Conservation (phyloP, 2,888 invertebrate species). For the Himalopsyche kuldschensis region DNA sequence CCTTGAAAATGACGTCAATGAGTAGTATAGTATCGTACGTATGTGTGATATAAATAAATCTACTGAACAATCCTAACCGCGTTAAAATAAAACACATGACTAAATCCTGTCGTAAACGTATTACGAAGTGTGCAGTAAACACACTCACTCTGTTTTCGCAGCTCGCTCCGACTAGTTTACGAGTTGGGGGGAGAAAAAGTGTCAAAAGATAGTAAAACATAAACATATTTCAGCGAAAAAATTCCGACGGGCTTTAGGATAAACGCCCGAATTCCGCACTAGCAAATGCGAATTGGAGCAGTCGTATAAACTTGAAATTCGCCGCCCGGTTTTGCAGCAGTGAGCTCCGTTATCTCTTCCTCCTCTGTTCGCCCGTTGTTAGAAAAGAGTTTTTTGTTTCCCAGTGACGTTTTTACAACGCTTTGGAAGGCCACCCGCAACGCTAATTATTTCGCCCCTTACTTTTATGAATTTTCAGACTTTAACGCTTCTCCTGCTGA, state of each 20-base stretch:
- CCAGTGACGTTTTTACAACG: neutral
- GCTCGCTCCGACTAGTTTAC: neutral
- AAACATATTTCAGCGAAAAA: neutral
- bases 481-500: neutral
- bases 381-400: neutral
- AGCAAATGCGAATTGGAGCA: neutral
- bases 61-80: neutral
- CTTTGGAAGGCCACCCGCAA: neutral
- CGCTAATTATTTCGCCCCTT: neutral
- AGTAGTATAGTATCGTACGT: too few relatives aligned
- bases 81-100: neutral
- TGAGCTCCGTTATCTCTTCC: neutral
- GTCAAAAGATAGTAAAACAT: neutral
- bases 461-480: neutral
- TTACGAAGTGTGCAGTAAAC: neutral
- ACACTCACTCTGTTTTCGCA: neutral
- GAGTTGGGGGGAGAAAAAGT: neutral
- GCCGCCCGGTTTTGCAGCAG: neutral
- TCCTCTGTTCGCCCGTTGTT: neutral
- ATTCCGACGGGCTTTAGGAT: neutral
- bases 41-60: neutral
- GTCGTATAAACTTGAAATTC: neutral
- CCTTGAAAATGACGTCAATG: too few relatives aligned
- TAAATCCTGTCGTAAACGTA: neutral
- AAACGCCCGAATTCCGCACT: neutral